Evolutionary conservation across 2,113 vertebrate genomes (phyloP), one percentile per base, ranked within the genome.

Genomic region (Notiomystis cincta): DNA sequence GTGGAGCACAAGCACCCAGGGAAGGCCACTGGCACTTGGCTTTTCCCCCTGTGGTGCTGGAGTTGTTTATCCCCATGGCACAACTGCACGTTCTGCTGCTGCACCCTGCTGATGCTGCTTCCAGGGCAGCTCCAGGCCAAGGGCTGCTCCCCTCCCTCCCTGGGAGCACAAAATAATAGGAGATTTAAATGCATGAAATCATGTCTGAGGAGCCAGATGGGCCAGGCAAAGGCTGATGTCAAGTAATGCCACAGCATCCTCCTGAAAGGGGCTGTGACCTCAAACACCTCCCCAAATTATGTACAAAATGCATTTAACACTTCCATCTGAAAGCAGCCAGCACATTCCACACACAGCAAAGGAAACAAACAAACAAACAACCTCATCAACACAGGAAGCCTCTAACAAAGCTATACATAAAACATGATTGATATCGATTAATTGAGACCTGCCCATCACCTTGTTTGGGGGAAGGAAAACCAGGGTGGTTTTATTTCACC

Each of bases 101-200:
- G 0, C 60, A 27, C 90, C 76, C 82, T 2, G 2, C 86, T 66
- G 73, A 62, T 70, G 20, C 73, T 54, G 25, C 7, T 72, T 42
- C 51, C 30, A 57, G 78, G 73, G 47, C 77, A 78, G 69, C 84
- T 79, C 70, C 6, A 5, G 44, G 82, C 53, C 1, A 1, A 82
- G 65, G 47, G 82, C 70, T 91, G 71, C 82, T 81, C 56, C 40
- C 47, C 33, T 89, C 38, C 47, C 27, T 73, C 51, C 60, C 79
- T 56, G 61, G 48, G 27, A 81, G 50, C 71, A 72, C 51, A 48
- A 62, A 51, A 42, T 71, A 87, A 87, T 21, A 37, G 84, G 61
- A 61, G 83, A 94, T 94, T 92, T 93, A 93, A 96, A 87, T 93
- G 93, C 89, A 89, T 89, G 57, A 79, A 89, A 85, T 64, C 2